These are phyloP conservation scores for Kryptolebias ocellatus DNA, from an alignment of 2,797 vertebrate genomes.

Conservation along the genomic window DNA sequence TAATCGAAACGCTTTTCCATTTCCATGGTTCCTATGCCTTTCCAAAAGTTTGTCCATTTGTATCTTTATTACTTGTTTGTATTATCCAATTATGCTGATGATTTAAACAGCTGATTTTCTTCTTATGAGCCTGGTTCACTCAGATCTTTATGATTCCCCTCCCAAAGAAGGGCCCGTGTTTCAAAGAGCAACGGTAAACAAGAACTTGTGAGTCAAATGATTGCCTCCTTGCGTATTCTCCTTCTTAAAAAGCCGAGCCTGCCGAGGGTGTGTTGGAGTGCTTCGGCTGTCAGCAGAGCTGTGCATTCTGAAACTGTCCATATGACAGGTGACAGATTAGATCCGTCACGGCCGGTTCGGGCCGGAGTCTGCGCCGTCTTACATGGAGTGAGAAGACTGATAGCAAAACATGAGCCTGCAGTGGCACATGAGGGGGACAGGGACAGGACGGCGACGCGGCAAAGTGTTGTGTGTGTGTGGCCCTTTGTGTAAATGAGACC, in stretches of 20 bases:
- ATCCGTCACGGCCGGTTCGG: conserved; percentile 64
- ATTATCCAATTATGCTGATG: too few relatives aligned
- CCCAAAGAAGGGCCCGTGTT: too few relatives aligned
- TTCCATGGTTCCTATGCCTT: too few relatives aligned
- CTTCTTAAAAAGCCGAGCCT: background rate
- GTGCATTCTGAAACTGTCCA: conserved; percentile 57
- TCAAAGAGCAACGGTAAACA: too few relatives aligned
- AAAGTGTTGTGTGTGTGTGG: background rate
- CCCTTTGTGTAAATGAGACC: conserved; percentile 5
- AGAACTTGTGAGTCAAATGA: conserved; percentile 2
- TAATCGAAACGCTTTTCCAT: too few relatives aligned
- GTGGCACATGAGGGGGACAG: conserved; percentile 25
- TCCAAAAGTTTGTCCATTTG: too few relatives aligned
- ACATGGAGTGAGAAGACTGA: conserved; percentile 45
- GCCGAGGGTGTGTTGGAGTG: conserved; percentile 40
- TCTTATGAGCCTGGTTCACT: too few relatives aligned
- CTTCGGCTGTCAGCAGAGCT: conserved; percentile 64
- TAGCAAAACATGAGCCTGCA: conserved; percentile 38
- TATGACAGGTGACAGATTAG: conserved; percentile 75
- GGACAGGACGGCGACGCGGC: conserved; percentile 15
- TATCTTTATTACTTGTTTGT: too few relatives aligned
- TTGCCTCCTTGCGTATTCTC: background rate
- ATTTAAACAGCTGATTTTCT: too few relatives aligned
- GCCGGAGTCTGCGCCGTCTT: conserved; percentile 59
- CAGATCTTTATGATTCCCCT: too few relatives aligned